Conservation (phyloP, 1,140 invertebrate genomes). For the Cylas formicarius region DNA sequence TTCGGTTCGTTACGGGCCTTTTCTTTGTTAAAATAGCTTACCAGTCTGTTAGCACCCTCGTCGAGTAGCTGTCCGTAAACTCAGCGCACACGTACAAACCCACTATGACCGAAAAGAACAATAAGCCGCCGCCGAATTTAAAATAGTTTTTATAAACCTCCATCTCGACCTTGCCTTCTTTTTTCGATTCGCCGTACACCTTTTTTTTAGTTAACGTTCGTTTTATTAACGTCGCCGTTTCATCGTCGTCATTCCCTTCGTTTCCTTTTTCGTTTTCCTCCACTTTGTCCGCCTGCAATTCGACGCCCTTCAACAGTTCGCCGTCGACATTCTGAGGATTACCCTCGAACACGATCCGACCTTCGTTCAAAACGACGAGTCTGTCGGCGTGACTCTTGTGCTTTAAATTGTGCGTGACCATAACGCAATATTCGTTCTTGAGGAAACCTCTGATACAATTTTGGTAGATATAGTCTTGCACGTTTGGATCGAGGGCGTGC, state of each 20-base stretch:
- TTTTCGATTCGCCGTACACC: conserved; percentile 7
- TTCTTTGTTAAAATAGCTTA: conserved; percentile 6
- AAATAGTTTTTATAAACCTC: conserved; percentile 9
- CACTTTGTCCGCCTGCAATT: conserved; percentile 20
- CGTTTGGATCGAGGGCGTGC: conserved; percentile 69
- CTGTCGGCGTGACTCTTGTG: conserved; percentile 71
- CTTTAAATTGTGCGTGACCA: conserved; percentile 77
- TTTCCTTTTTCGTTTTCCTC: not conserved
- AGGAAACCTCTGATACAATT: conserved; percentile 63
- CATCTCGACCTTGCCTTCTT: conserved; percentile 1
- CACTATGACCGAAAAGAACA: not conserved
- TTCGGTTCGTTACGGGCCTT: too few relatives aligned
- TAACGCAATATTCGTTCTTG: conserved; percentile 61
- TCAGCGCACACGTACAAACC: not conserved
- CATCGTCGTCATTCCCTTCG: not conserved
- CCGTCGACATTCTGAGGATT: not conserved
- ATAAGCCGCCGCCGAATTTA: conserved; percentile 6
- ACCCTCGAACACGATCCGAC: conserved; percentile 26
- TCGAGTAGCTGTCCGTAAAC: not conserved
- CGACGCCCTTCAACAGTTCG: conserved; percentile 41
- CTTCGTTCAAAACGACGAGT: conserved; percentile 49
- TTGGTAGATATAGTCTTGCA: conserved; percentile 74
- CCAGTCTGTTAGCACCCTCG: conserved; percentile 7
- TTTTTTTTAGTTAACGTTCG: not conserved
- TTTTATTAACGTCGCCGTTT: too few relatives aligned